Base-by-base conservation (phyloP, 1,140 invertebrate species). In the Copidosoma floridanum region DNA sequence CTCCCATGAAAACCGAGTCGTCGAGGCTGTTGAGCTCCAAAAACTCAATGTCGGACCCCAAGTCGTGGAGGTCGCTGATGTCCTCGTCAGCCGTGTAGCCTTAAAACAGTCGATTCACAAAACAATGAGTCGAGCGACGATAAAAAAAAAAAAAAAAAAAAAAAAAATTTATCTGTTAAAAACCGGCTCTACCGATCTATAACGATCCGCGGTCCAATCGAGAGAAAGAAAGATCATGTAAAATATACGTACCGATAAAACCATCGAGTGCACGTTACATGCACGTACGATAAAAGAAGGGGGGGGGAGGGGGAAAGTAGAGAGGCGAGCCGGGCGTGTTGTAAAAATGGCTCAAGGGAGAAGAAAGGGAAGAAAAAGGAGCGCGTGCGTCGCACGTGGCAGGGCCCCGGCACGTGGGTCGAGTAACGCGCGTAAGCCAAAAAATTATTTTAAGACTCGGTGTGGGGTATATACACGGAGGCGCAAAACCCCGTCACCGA, bases 391-490 rank as follows among this genome's bases (percentile, higher is more conserved):
- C 58, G 70, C 65, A 71, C 70, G 70, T 74, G 72, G 64, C 70
- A 48, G 46, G 63, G 60, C 68, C 65, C 58, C 53, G 68, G 68
- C 69, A 66, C 70, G 71, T 71, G 70, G 69, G 67, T 66, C 63
- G 59, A 58, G 56, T 32, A 55, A 38, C 61, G 62, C 53, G 65
- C 61, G 54, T 46, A 66, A 63, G 53, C 51, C 54, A 73, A 78
- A 77, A 74, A 74, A 75, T 79, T 77, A 78, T 80, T 81, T 81
- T 77, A 70, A 74, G 71, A 68, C 77, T 77, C 78, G 59, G 72
- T 73, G 73, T 79, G 79, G 77, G 77, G 79, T 76, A 75, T n/a
- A n/a, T n/a, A n/a, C n/a, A n/a, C n/a, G n/a, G n/a, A 71, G 59
- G 67, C 63, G 58, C 57, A 46, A 71, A 52, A 59, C 43, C 38